Conservation (phyloP, 2,113 vertebrate species). For the Stigmatopora argus region DNA sequence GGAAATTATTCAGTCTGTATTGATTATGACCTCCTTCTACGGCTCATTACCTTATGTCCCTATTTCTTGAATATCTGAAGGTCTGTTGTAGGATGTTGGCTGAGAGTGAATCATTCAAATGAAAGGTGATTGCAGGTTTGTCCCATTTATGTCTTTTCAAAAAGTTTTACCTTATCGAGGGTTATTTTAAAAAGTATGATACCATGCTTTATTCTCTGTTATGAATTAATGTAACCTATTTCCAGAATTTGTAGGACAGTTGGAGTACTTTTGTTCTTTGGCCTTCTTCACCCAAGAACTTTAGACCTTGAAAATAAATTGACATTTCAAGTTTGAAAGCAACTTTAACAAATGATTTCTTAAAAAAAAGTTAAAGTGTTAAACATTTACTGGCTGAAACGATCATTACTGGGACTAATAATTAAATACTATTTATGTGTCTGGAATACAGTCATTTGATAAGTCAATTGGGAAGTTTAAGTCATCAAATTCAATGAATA, state of each 20-base stretch:
- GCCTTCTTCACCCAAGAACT: background rate
- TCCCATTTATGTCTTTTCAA: slow-evolving; percentile 11
- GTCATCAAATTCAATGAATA: too few species aligned
- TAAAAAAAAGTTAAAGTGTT: background rate
- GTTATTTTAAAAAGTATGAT: background rate
- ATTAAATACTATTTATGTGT: too few species aligned
- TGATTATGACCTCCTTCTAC: slow-evolving; percentile 12
- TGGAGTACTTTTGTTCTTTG: background rate
- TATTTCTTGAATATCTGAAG: slow-evolving; percentile 10
- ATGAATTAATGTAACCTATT: slow-evolving; percentile 11
- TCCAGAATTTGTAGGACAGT: background rate
- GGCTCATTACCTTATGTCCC: slow-evolving; percentile 11
- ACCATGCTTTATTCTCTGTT: background rate
- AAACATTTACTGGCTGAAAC: too few species aligned
- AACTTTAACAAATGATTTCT: background rate
- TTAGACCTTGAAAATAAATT: background rate
- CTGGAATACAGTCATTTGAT: too few species aligned
- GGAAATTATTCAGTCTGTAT: slow-evolving; percentile 13
- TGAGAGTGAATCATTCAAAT: slow-evolving; percentile 1
- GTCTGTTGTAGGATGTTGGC: slow-evolving; percentile 4
- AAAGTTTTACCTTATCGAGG: slow-evolving; percentile 1
- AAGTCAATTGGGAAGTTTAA: too few species aligned
- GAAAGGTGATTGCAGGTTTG: background rate
- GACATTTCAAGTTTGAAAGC: background rate
- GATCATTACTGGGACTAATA: too few species aligned